These are phyloP conservation scores for Tachina grossa DNA, from an alignment of 2,888 invertebrate species.

Conservation along the genomic window DNA sequence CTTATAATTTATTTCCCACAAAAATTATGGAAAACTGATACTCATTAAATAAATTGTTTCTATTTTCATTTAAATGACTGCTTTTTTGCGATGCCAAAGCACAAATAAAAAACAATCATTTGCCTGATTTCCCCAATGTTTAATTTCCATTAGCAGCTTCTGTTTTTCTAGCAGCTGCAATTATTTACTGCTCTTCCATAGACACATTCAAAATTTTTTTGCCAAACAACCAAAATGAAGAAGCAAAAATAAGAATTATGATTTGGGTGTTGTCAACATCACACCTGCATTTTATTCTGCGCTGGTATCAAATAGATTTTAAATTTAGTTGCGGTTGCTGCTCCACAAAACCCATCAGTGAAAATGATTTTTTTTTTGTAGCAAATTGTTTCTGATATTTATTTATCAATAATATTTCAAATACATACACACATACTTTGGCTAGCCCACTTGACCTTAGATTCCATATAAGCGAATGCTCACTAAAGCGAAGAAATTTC, in stretches of 20 bases:
- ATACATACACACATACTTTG: constrained; percentile 21
- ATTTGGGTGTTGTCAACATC: constrained; percentile 67
- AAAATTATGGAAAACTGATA: constrained; percentile 32
- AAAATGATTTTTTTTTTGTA: constrained; percentile 48
- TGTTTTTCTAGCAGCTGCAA: constrained; percentile 26
- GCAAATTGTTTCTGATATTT: constrained; percentile 60
- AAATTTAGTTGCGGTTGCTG: constrained; percentile 8
- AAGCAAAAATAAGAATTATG: constrained; percentile 60
- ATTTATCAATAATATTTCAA: constrained; percentile 59
- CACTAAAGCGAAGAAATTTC: too few relatives aligned
- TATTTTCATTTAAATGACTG: constrained; percentile 44
- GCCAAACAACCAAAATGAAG: background rate
- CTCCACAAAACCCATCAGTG: background rate
- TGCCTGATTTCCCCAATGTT: constrained; percentile 70
- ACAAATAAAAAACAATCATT: constrained; percentile 46
- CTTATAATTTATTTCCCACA: constrained; percentile 21
- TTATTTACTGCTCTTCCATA: constrained; percentile 28
- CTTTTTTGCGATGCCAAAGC: constrained; percentile 34
- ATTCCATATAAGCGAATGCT: too few relatives aligned
- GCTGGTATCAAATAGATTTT: constrained; percentile 22
- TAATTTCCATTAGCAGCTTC: constrained; percentile 69
- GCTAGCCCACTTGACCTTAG: background rate
- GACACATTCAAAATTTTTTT: constrained; percentile 7
- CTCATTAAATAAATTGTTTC: constrained; percentile 63
- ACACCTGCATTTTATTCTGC: constrained; percentile 54